Conservation (phyloP, 1,140 invertebrate genomes). For the Vollenhovia emeryi region DNA sequence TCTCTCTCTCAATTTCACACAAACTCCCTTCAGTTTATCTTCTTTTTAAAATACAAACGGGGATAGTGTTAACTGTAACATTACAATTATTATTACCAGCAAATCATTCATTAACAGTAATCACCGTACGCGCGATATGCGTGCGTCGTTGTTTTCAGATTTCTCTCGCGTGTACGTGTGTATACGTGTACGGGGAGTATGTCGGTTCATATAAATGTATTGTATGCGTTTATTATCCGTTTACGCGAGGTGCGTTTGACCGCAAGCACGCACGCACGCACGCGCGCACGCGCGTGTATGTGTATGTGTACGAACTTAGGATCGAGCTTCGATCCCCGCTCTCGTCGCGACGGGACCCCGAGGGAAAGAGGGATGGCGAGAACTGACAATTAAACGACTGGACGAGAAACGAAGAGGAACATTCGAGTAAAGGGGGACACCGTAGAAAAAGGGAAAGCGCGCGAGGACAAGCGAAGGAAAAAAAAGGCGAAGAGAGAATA, state of each 20-base stretch:
- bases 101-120: constrained; percentile 62
- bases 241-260: not conserved
- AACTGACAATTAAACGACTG: constrained; percentile 12
- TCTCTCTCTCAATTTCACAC: constrained; percentile 61
- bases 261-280: not conserved
- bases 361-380: constrained; percentile 8
- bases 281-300: not conserved
- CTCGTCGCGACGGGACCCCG: constrained; percentile 4
- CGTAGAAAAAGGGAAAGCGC: constrained; percentile 24
- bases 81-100: constrained; percentile 60
- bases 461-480: not conserved
- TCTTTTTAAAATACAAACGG: constrained; percentile 74
- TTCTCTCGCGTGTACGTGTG: constrained; percentile 7
- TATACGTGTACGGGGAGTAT: constrained; percentile 16
- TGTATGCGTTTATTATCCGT: constrained; percentile 1
- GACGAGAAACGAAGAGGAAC: constrained; percentile 25
- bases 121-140: constrained; percentile 59
- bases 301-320: not conserved
- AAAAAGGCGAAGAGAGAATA: not conserved
- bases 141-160: constrained; percentile 63
- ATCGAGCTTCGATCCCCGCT: constrained; percentile 20
- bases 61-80: constrained; percentile 73
- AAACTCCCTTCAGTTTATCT: constrained; percentile 47
- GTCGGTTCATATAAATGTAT: not conserved
- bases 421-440: not conserved